Evolutionary conservation across 2,113 vertebrate genomes (phyloP).

Genomic region (Rynchops niger): DNA sequence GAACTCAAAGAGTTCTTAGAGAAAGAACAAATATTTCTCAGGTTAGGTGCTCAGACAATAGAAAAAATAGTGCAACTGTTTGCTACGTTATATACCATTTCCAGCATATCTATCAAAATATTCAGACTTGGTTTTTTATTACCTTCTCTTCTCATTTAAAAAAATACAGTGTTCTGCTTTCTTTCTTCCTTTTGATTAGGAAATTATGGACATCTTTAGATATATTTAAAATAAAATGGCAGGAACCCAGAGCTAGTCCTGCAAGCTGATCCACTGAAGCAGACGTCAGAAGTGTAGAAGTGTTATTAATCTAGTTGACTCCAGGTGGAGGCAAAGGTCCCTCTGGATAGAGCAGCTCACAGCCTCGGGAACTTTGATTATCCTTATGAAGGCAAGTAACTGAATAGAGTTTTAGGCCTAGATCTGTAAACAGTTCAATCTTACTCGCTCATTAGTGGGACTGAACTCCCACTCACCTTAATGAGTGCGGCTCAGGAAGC

Average conservation of each 20-base stretch:
- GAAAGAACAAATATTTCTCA: background rate
- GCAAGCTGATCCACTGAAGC: background rate
- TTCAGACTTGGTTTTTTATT: background rate
- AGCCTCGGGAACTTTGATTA: background rate
- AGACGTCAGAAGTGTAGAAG: background rate
- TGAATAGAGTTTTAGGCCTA: background rate
- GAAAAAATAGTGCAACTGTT: slow-evolving; percentile 48
- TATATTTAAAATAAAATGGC: slow-evolving; percentile 2
- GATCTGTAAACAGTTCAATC: background rate
- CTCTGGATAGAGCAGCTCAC: background rate
- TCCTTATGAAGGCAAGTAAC: background rate
- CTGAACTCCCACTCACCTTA: background rate
- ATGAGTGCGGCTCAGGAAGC: background rate
- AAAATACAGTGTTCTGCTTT: slow-evolving; percentile 40
- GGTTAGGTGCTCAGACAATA: background rate
- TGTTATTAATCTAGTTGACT: slow-evolving; percentile 11
- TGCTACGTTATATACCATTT: background rate
- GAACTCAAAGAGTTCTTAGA: background rate
- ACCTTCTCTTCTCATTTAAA: slow-evolving; percentile 9
- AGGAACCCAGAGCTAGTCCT: background rate
- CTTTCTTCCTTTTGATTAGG: background rate
- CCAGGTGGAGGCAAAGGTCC: slow-evolving; percentile 31
- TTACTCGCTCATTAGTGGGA: background rate
- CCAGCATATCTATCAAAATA: slow-evolving; percentile 47
- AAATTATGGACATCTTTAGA: background rate